These are phyloP conservation scores for Eretmocerus hayati DNA, from an alignment of 2,888 invertebrate genomes.

Conservation along the genomic window DNA sequence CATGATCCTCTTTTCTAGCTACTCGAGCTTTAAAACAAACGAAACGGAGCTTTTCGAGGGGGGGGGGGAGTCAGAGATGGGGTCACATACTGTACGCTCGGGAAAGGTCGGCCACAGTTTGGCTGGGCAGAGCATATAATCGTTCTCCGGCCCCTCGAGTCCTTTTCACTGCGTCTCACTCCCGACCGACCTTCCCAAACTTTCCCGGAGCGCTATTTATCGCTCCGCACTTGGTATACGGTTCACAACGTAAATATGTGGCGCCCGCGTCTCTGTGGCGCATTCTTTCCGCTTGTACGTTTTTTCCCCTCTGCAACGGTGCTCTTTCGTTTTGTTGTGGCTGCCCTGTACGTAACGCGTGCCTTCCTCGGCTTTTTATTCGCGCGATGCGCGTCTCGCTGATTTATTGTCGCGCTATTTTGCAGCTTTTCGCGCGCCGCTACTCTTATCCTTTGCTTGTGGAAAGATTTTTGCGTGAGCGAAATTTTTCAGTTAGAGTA, in stretches of 20 bases:
- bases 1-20: too few relatives aligned
- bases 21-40: neutral
- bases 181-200: conserved; percentile 21
- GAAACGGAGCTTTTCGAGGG: neutral
- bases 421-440: neutral
- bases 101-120: conserved; percentile 11
- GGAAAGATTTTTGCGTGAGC: neutral
- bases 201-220: conserved; percentile 37
- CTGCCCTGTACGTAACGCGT: neutral
- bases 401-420: conserved; percentile 8
- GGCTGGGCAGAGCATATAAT: conserved; percentile 32
- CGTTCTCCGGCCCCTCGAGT: conserved; percentile 32
- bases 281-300: conserved; percentile 17
- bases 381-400: neutral
- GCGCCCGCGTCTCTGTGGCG: conserved; percentile 35
- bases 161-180: neutral
- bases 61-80: conserved; percentile 14
- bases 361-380: neutral
- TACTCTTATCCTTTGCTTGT: neutral
- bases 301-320: neutral
- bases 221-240: conserved; percentile 37
- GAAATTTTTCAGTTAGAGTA: too few relatives aligned
- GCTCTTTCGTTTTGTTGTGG: neutral
- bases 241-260: conserved; percentile 47
- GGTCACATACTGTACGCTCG: neutral